Evolutionary conservation across 2,113 vertebrate genomes (phyloP).

Genomic region (Albula goreensis): DNA sequence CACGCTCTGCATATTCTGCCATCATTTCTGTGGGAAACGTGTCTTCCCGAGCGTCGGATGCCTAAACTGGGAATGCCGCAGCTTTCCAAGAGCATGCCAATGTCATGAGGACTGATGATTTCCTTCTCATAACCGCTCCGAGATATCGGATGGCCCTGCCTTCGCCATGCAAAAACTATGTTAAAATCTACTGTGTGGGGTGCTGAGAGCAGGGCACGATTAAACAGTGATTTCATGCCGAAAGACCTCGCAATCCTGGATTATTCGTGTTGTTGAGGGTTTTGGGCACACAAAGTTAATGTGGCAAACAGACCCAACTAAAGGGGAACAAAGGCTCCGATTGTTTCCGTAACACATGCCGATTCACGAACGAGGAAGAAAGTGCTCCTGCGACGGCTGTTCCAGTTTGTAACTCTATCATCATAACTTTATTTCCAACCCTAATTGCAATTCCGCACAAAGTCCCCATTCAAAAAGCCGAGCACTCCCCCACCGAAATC

Average conservation of each 20-base stretch:
- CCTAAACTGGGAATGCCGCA: neutral
- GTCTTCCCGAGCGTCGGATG: neutral
- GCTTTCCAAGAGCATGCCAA: neutral
- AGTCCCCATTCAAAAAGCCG: slow-evolving; percentile 35
- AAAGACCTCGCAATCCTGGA: neutral
- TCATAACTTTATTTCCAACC: slow-evolving; percentile 38
- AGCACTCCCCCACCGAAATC: slow-evolving; percentile 34
- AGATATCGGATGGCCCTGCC: neutral
- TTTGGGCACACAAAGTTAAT: neutral
- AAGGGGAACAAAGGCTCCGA: neutral
- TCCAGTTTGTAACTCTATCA: slow-evolving; percentile 31
- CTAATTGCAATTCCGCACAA: slow-evolving; percentile 23
- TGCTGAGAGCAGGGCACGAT: neutral
- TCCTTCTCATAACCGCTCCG: neutral
- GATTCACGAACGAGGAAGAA: neutral
- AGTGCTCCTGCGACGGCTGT: neutral
- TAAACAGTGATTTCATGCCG: neutral
- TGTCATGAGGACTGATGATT: neutral
- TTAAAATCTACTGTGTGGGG: neutral
- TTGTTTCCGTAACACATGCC: neutral
- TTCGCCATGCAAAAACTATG: neutral
- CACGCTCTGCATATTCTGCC: neutral
- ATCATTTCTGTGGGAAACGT: neutral
- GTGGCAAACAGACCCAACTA: neutral
- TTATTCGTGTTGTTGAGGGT: neutral